A percentile compares a stretch with the other conserved stretches of the same genome.
These are phyloP conservation scores for Oceanites oceanicus DNA, from an alignment of 2,113 vertebrate genomes.

Conservation along the genomic window DNA sequence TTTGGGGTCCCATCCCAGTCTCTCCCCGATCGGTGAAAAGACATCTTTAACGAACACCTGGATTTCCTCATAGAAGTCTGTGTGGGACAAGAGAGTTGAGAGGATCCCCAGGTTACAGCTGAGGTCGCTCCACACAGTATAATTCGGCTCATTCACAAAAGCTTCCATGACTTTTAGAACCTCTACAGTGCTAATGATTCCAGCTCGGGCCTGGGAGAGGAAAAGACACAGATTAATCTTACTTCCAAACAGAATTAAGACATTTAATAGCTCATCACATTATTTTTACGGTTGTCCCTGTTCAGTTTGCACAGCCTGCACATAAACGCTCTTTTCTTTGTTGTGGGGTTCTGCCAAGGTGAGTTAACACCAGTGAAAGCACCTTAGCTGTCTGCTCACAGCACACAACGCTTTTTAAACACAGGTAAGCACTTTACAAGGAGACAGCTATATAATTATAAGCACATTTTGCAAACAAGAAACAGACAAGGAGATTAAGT, in stretches of 20 bases:
- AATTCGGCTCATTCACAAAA: conserved; percentile 98
- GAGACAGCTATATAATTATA: neutral
- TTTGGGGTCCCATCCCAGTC: conserved; percentile 94
- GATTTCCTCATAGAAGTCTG: conserved; percentile 95
- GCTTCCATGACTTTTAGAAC: conserved; percentile 98
- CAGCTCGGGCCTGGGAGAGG: conserved; percentile 88
- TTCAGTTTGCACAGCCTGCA: neutral
- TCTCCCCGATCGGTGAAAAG: conserved; percentile 92
- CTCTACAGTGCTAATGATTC: conserved; percentile 97
- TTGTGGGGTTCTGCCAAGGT: neutral
- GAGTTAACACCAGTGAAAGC: neutral
- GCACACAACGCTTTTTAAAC: neutral
- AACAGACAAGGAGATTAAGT: neutral
- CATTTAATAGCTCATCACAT: neutral
- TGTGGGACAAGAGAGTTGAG: conserved; percentile 93
- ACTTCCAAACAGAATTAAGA: conserved; percentile 1
- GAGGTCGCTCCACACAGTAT: conserved; percentile 98
- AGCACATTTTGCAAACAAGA: neutral
- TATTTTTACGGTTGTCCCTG: neutral
- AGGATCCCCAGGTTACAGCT: conserved; percentile 97
- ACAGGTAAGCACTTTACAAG: neutral
- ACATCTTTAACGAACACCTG: conserved; percentile 94
- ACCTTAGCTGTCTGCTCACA: neutral
- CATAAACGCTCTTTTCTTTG: neutral
- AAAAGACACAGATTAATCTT: conserved; percentile 60